Percentiles rank a stretch among this genome's conserved stretches.
phyloP scores from a whole-genome alignment of 2,113 vertebrate genomes.

The Trinectes maculatus region DNA sequence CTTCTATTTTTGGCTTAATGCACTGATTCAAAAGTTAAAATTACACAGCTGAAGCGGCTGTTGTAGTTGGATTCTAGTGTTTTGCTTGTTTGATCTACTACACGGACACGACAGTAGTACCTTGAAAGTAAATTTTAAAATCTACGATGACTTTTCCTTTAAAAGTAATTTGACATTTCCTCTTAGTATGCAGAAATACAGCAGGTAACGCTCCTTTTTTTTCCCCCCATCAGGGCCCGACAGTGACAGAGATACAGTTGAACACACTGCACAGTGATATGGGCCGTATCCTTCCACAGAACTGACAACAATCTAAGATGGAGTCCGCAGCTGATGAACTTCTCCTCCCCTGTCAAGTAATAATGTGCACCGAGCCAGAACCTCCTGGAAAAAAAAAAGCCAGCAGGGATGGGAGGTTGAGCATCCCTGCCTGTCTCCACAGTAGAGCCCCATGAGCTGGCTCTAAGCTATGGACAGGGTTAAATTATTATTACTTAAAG shows the following conservation, averaged over 20 bases:
- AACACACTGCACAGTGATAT: conserved; percentile 49
- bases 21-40: no score
- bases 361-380: conserved; percentile 61
- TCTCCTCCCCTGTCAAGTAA: conserved; percentile 55
- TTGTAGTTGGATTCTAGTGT: no score
- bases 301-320: conserved; percentile 61
- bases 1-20: no score
- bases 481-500: conserved; percentile 39
- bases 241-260: conserved; percentile 50
- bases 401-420: conserved; percentile 19
- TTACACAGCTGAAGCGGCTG: no score
- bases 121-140: no score
- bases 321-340: conserved; percentile 61
- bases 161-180: no score
- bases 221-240: conserved; percentile 44
- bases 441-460: conserved; percentile 25
- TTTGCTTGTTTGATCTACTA: no score
- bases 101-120: no score
- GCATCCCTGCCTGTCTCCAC: conserved; percentile 21
- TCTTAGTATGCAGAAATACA: background rate
- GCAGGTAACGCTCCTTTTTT: conserved; percentile 31
- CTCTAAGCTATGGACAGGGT: conserved; percentile 36
- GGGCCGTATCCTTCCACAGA: conserved; percentile 38
- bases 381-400: conserved; percentile 23
- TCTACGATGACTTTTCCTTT: background rate